These are phyloP conservation scores for Heterodera filipjevi DNA, from an alignment of 2,888 invertebrate species.

Conservation along the genomic window DNA sequence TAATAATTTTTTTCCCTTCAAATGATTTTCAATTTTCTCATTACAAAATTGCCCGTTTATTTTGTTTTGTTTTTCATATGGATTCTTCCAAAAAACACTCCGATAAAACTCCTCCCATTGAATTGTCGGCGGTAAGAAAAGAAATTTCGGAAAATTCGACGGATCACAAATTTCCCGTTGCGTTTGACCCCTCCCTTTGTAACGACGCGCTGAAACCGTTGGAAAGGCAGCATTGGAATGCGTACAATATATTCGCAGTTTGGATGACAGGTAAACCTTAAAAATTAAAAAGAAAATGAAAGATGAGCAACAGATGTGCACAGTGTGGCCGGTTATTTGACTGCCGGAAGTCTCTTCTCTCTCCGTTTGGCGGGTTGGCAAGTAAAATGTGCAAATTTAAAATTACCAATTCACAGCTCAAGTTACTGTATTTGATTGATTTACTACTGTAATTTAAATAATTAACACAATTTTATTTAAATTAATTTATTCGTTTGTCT, in stretches of 20 bases:
- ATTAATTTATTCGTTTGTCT: neutral
- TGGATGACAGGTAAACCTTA: conserved; percentile 12
- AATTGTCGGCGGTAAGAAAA: no score
- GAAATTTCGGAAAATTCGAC: no score
- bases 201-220: neutral
- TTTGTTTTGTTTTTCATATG: neutral
- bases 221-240: neutral
- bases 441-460: neutral
- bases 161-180: no score
- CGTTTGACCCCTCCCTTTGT: neutral
- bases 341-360: conserved; percentile 1
- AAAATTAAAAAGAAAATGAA: neutral
- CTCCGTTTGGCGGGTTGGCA: conserved; percentile 3
- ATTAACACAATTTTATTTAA: neutral
- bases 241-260: conserved; percentile 8
- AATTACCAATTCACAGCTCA: neutral
- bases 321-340: conserved; percentile 19
- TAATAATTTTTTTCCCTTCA: no score
- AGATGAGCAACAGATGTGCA: neutral
- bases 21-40: no score
- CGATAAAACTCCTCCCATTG: neutral
- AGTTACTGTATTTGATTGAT: no score
- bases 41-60: no score
- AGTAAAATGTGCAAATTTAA: neutral
- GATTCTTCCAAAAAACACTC: neutral